Evolutionary conservation across 2,888 invertebrate genomes (phyloP).

Genomic region (Temnothorax rugatulus): DNA sequence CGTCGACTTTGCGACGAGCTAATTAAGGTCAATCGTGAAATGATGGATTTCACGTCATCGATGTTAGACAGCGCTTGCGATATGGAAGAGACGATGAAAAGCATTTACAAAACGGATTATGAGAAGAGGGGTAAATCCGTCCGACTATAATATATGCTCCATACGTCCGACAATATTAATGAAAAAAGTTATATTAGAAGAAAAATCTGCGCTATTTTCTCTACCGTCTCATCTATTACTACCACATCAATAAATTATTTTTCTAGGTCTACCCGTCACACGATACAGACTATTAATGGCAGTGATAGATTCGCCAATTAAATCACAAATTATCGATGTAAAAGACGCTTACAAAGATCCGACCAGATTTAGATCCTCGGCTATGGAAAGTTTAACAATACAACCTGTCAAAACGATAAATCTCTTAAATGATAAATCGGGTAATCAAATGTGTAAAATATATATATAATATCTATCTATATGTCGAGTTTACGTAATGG

Average conservation of each 20-base stretch:
- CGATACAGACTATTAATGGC: constrained; percentile 88
- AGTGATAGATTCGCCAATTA: constrained; percentile 88
- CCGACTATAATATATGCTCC: not conserved
- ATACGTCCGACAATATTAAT: not conserved
- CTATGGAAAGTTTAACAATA: constrained; percentile 88
- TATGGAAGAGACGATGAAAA: constrained; percentile 89
- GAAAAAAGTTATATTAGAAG: not conserved
- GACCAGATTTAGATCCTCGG: constrained; percentile 88
- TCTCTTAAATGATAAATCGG: constrained; percentile 67
- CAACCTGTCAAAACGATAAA: constrained; percentile 86
- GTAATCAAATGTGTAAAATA: not conserved
- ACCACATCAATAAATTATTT: not conserved
- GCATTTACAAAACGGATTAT: constrained; percentile 89
- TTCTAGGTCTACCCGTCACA: constrained; percentile 87
- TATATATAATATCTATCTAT: not conserved
- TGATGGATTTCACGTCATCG: constrained; percentile 75
- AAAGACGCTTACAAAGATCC: constrained; percentile 89
- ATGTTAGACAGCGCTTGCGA: constrained; percentile 90
- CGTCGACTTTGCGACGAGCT: constrained; percentile 88
- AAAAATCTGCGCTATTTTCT: not conserved
- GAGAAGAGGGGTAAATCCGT: constrained; percentile 87
- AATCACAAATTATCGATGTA: constrained; percentile 88
- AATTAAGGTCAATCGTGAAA: constrained; percentile 87
- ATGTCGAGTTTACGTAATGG: not conserved
- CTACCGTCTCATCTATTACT: not conserved